These are phyloP conservation scores for Dermochelys coriacea DNA, from an alignment of 2,797 vertebrate genomes.

Conservation along the genomic window DNA sequence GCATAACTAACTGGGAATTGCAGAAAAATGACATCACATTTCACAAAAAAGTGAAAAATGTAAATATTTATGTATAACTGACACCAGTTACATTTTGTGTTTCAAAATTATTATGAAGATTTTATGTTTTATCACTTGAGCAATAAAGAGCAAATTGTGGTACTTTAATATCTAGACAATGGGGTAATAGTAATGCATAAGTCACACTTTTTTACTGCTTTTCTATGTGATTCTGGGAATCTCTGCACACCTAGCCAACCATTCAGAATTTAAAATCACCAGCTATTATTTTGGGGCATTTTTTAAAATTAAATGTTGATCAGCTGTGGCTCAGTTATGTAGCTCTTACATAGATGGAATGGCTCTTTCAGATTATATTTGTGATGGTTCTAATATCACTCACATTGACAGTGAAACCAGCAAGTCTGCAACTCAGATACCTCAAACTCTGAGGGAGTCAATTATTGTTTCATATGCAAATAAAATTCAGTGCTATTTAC, in stretches of 20 bases:
- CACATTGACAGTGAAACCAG: neutral
- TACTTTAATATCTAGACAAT: neutral
- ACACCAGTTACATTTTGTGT: neutral
- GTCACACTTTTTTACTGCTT: neutral
- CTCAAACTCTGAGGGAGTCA: neutral
- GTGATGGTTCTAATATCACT: neutral
- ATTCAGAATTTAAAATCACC: neutral
- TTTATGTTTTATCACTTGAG: neutral
- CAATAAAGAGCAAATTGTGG: neutral
- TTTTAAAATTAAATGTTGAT: neutral
- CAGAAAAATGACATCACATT: constrained; percentile 6
- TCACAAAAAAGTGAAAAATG: constrained; percentile 32
- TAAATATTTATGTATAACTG: neutral
- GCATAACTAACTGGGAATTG: constrained; percentile 73
- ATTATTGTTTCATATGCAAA: neutral
- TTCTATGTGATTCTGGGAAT: neutral
- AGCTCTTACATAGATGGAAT: neutral
- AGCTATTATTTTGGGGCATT: neutral
- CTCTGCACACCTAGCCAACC: fast-evolving
- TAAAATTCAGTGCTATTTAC: neutral
- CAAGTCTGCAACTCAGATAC: neutral
- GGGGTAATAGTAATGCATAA: neutral
- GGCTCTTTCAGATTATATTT: neutral
- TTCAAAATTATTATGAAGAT: constrained; percentile 20
- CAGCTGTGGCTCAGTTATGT: neutral